Evolutionary conservation across 2,888 invertebrate species (phyloP).

Genomic region (Scaptodrosophila latifasciaeformis): DNA sequence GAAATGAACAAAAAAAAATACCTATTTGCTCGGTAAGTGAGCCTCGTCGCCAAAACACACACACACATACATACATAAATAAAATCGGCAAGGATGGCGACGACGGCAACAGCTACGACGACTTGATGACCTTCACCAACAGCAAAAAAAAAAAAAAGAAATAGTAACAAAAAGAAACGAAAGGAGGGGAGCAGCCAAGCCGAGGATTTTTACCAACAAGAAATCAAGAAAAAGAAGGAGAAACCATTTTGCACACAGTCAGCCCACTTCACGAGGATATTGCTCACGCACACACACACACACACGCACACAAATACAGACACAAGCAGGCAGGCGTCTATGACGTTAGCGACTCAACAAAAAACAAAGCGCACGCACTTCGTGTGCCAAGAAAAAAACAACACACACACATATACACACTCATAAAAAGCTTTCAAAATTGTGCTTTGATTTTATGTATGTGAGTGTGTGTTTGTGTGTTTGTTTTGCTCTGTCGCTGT

Average conservation of each 20-base stretch:
- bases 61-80: neutral
- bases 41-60: neutral
- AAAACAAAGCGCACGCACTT: too few species aligned
- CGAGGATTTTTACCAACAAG: too few species aligned
- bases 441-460: conserved; percentile 51
- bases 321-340: conserved; percentile 29
- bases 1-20: too few species aligned
- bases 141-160: conserved; percentile 44
- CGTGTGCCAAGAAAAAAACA: neutral
- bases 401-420: neutral
- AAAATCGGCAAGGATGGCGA: conserved; percentile 1
- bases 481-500: conserved; percentile 26
- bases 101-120: conserved; percentile 42
- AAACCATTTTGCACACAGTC: neutral
- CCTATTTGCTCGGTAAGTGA: neutral
- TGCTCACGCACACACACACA: conserved; percentile 30
- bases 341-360: too few species aligned
- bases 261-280: conserved; percentile 47
- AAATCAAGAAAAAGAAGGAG: too few species aligned
- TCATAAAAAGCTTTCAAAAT: conserved; percentile 13
- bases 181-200: conserved; percentile 8
- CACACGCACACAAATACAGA: conserved; percentile 18
- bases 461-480: too few species aligned
- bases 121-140: conserved; percentile 71
- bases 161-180: conserved; percentile 39